Percentiles rank a stretch among this genome's conserved stretches.
Evolutionary conservation across 2,888 invertebrate genomes (phyloP).

Genomic region (Teinopalpus imperialis): DNA sequence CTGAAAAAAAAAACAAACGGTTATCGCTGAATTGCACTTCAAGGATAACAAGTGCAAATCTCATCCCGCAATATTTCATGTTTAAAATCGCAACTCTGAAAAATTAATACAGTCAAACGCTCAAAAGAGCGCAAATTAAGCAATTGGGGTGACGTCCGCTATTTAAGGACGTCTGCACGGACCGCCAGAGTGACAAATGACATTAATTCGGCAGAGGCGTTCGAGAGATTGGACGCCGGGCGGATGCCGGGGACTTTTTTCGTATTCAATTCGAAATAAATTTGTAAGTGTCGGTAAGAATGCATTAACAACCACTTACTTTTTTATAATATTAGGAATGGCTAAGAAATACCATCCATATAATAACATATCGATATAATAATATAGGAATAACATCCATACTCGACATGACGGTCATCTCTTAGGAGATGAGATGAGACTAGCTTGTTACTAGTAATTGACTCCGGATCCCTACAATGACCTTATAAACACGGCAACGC

Average conservation of each 20-base stretch:
- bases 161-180: slow-evolving; percentile 27
- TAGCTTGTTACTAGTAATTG: too few relatives aligned
- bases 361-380: too few relatives aligned
- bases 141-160: slow-evolving; percentile 40
- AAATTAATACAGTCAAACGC: slow-evolving; percentile 29
- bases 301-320: neutral
- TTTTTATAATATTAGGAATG: too few relatives aligned
- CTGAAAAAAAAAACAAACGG: too few relatives aligned
- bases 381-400: too few relatives aligned
- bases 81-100: slow-evolving; percentile 16
- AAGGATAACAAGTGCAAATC: slow-evolving; percentile 19
- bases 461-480: too few relatives aligned
- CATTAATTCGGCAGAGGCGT: slow-evolving; percentile 11
- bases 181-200: slow-evolving; percentile 18
- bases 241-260: slow-evolving; percentile 4
- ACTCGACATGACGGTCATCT: too few relatives aligned
- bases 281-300: slow-evolving; percentile 10
- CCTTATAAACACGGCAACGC: too few relatives aligned
- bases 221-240: slow-evolving; percentile 11
- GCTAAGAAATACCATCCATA: too few relatives aligned
- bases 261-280: slow-evolving; percentile 9
- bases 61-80: slow-evolving; percentile 14
- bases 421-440: too few relatives aligned
- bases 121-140: slow-evolving; percentile 42
- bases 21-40: slow-evolving; percentile 8